Conservation (phyloP, 1,140 invertebrate species). For the Heliconius eleuchia region DNA sequence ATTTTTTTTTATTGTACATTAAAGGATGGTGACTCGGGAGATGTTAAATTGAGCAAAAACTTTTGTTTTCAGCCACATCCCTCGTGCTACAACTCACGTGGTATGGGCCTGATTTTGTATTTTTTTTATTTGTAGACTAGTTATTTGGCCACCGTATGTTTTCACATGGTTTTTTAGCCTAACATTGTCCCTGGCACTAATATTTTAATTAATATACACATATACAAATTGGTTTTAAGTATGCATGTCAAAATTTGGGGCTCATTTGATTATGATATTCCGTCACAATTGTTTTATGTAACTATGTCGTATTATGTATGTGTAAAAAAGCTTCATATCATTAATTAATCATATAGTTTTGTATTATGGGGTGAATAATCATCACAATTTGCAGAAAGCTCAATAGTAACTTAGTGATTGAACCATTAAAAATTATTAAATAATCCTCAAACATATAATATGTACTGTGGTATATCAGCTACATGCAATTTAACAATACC, state of each 20-base stretch:
- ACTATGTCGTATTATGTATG: not conserved
- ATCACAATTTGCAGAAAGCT: not conserved
- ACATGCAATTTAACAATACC: not conserved
- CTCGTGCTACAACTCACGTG: conserved; percentile 42
- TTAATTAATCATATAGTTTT: not conserved
- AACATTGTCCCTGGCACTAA: conserved; percentile 9
- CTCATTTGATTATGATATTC: not conserved
- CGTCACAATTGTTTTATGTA: not conserved
- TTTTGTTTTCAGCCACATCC: conserved; percentile 44
- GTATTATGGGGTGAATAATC: not conserved
- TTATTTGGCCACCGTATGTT: conserved; percentile 23
- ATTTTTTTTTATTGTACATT: not conserved
- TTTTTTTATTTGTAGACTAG: conserved; percentile 32
- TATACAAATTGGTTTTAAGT: conserved; percentile 15
- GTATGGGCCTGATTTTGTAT: conserved; percentile 40
- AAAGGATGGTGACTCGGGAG: conserved; percentile 31
- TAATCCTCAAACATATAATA: not conserved
- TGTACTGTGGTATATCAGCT: not conserved
- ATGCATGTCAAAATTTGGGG: conserved; percentile 23
- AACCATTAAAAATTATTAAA: conserved; percentile 2
- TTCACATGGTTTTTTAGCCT: conserved; percentile 21
- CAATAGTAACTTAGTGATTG: not conserved
- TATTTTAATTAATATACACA: conserved; percentile 1
- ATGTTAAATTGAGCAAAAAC: conserved; percentile 25
- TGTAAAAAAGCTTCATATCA: not conserved